Base-by-base conservation (phyloP, 2,888 invertebrate species). In the Synanthedon andrenaeformis region DNA sequence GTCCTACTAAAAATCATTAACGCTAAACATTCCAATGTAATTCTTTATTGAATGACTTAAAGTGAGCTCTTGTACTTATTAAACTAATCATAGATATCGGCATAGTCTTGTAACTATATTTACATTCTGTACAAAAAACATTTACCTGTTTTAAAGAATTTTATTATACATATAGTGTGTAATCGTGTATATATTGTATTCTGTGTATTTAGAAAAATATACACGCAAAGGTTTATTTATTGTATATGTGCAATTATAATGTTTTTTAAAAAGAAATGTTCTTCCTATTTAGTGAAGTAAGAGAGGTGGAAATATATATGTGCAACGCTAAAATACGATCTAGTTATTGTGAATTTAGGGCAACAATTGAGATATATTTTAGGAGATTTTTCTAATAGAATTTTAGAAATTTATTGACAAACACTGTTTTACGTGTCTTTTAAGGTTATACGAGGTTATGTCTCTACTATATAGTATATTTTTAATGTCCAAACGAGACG, bases 11-110 rank as follows among this genome's bases (percentile, higher is more conserved):
- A n/a, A 51, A 13, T 66, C 65, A 67, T 60, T 64, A 58, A 64
- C 66, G 76, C 72, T 76, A 72, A 77, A 83, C 86, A 86, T 85
- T 86, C 86, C 86, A 85, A 72, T 67, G 60, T 62, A 68, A 62
- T 68, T 67, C 56, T 70, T 54, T 54, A 54, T 66, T 70, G 79
- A 78, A 83, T 83, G 83, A 87, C 86, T 87, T 87, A 87, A 85
- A 82, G 80, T 82, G 81, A 80, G 82, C 82, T 79, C 76, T 69
- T 75, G 86, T 87, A 87, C 86, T 87, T 87, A 85, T 74, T 69
- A 69, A 58, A 62, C 58, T 61, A 60, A 62, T 56, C 49, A 42
- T 58, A 58, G 56, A 50, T 41, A 61, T 53, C 57, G 61, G 63
- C 58, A 57, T 63, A 58, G 58, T 59, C 60, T 62, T 57, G 60